Evolutionary conservation across 2,888 invertebrate species (phyloP).

Genomic region (Apotomis turbidana): DNA sequence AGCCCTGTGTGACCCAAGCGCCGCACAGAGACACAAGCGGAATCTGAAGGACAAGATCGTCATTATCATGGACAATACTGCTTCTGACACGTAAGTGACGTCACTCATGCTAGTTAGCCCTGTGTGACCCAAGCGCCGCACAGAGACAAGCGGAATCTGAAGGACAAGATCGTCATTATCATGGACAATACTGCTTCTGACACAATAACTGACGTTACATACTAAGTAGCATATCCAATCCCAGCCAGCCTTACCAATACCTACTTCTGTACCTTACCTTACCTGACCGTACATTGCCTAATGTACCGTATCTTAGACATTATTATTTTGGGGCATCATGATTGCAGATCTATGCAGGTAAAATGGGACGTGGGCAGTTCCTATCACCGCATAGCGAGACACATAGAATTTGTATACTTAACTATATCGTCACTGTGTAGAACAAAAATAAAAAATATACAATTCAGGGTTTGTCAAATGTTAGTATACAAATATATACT

Average conservation of each 20-base stretch:
- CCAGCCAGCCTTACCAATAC: too few relatives aligned
- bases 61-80: constrained; percentile 84
- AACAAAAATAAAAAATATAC: too few relatives aligned
- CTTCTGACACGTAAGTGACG: constrained; percentile 80
- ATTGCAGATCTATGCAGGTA: too few relatives aligned
- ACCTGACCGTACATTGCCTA: too few relatives aligned
- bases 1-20: constrained; percentile 86
- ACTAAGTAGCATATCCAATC: too few relatives aligned
- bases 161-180: constrained; percentile 87
- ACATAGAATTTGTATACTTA: constrained; percentile 65
- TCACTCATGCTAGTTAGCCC: constrained; percentile 90
- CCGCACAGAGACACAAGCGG: constrained; percentile 86
- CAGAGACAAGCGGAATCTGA: constrained; percentile 87
- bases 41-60: constrained; percentile 88
- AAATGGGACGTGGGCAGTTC: constrained; percentile 83
- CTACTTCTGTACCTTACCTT: too few relatives aligned
- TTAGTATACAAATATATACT: constrained; percentile 42
- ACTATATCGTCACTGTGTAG: too few relatives aligned
- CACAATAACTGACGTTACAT: constrained; percentile 86
- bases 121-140: constrained; percentile 86
- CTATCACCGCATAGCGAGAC: constrained; percentile 85
- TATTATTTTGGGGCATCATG: too few relatives aligned
- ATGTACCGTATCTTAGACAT: too few relatives aligned
- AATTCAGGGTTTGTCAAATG: too few relatives aligned
- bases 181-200: constrained; percentile 84